Evolutionary conservation across 2,888 invertebrate species (phyloP).

Genomic region (Serrognathus titanus): DNA sequence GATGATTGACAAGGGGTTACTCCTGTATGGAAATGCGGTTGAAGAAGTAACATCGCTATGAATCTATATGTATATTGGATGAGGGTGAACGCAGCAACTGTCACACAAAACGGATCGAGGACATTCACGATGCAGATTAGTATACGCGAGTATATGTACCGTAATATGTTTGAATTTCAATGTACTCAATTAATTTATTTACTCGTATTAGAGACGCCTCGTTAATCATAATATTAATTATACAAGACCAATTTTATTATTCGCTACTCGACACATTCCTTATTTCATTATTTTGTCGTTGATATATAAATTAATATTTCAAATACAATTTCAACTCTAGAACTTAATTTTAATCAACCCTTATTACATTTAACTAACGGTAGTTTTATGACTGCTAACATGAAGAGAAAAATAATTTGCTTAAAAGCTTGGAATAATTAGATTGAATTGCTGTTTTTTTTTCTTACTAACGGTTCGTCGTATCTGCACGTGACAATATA

Average conservation of each 20-base stretch:
- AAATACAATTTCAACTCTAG: too few species aligned
- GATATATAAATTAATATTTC: too few species aligned
- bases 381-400: too few species aligned
- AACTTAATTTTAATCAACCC: too few species aligned
- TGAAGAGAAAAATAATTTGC: too few species aligned
- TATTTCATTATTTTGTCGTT: too few species aligned
- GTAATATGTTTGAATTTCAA: slow-evolving; percentile 28
- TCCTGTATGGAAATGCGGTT: slow-evolving; percentile 40
- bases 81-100: slow-evolving; percentile 40
- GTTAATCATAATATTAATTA: too few species aligned
- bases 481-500: background rate
- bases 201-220: too few species aligned
- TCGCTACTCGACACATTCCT: too few species aligned
- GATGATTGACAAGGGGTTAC: slow-evolving; percentile 48
- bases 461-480: background rate
- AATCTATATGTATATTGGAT: slow-evolving; percentile 43
- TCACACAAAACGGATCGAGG: slow-evolving; percentile 40
- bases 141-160: slow-evolving; percentile 23
- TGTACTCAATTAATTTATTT: slow-evolving; percentile 12
- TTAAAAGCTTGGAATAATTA: too few species aligned
- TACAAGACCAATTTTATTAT: too few species aligned
- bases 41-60: slow-evolving; percentile 41
- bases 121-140: slow-evolving; percentile 41
- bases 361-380: too few species aligned
- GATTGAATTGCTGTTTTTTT: background rate